Evolutionary conservation across 2,888 invertebrate genomes (phyloP).

Genomic region (Gymnoscelis rufifasciata): DNA sequence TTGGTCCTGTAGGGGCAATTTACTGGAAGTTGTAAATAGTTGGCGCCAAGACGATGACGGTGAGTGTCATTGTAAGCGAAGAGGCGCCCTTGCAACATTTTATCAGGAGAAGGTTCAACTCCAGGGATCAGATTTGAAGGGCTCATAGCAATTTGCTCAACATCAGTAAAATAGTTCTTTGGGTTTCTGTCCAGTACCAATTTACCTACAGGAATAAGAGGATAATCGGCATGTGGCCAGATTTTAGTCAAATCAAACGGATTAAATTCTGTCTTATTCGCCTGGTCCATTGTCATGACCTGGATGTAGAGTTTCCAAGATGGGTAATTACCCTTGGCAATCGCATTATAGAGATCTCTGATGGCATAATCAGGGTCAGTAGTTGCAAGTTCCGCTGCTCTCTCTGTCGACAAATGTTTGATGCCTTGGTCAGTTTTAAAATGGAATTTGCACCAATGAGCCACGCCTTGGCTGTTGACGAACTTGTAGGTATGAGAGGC

Average conservation of each 20-base stretch:
- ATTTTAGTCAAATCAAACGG: conserved; percentile 97
- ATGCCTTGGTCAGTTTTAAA: conserved; percentile 96
- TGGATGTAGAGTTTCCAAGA: conserved; percentile 91
- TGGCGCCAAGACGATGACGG: conserved; percentile 90
- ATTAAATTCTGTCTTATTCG: conserved; percentile 88
- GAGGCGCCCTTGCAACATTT: conserved; percentile 92
- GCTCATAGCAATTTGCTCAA: conserved; percentile 95
- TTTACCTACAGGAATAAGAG: conserved; percentile 92
- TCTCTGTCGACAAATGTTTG: conserved; percentile 84
- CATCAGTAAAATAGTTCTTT: conserved; percentile 94
- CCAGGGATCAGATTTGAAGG: conserved; percentile 95
- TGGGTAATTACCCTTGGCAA: conserved; percentile 85
- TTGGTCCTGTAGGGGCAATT: conserved; percentile 92
- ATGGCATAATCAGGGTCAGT: conserved; percentile 93
- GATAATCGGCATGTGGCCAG: conserved; percentile 93
- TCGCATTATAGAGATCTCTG: conserved; percentile 93
- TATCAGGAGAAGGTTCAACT: conserved; percentile 95
- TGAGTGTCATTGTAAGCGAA: conserved; percentile 96
- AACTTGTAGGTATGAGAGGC: conserved; percentile 96
- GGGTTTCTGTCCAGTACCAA: conserved; percentile 93
- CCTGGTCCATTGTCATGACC: conserved; percentile 93
- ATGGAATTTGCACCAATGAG: conserved; percentile 95
- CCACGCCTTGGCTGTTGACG: conserved; percentile 86
- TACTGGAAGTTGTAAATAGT: conserved; percentile 94
- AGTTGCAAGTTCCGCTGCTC: conserved; percentile 83